Percentiles rank a stretch among this genome's conserved stretches.
phyloP scores from a whole-genome alignment of 2,113 vertebrate genomes.

The Lichenostomus cassidix region DNA sequence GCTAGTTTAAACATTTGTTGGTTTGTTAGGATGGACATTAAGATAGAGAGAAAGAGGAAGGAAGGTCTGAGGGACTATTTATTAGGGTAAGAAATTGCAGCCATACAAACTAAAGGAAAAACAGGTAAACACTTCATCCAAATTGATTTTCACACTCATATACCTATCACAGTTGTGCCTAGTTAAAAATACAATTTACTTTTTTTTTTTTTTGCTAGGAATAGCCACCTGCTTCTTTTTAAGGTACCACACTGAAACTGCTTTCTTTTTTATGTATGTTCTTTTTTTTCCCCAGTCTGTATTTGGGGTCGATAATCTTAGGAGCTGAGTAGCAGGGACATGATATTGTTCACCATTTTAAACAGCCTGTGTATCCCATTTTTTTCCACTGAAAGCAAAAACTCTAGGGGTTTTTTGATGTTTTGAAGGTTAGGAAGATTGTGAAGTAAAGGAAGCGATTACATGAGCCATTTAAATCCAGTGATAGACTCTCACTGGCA shows the following conservation, averaged over 20 bases:
- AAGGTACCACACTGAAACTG: background rate
- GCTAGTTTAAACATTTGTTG: conserved; percentile 4
- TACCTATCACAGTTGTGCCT: background rate
- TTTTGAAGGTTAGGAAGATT: background rate
- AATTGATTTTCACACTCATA: background rate
- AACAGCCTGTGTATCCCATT: background rate
- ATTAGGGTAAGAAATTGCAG: background rate
- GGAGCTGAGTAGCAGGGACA: background rate
- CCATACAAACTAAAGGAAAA: background rate
- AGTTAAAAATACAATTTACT: background rate
- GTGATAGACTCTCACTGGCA: background rate
- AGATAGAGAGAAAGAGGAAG: background rate
- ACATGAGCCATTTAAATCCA: background rate
- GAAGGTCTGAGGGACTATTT: background rate
- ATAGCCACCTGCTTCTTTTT: background rate
- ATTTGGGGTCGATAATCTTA: background rate
- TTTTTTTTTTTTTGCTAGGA: background rate
- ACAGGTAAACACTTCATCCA: background rate
- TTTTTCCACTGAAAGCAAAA: background rate
- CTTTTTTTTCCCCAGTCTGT: background rate
- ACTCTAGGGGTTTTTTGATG: accelerated
- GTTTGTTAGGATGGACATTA: background rate
- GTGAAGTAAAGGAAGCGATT: background rate
- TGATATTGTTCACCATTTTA: background rate
- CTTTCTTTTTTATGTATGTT: background rate